Evolutionary conservation across 1,140 invertebrate genomes (phyloP).

Genomic region (Scaptomyza hsui): DNA sequence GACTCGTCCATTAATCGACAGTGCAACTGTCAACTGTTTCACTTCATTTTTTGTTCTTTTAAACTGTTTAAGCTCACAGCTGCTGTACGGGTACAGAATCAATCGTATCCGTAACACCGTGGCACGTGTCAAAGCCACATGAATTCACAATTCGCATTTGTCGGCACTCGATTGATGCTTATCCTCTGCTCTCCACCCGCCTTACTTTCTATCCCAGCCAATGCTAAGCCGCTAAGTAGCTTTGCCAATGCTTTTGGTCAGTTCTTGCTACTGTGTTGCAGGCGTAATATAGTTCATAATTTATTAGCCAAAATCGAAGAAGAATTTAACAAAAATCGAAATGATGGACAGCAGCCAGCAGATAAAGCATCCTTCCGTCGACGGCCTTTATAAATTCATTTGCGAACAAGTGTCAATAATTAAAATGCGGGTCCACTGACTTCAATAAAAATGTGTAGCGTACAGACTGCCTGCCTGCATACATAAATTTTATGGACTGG

Average conservation of each 20-base stretch:
- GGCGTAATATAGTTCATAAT: slow-evolving; percentile 56
- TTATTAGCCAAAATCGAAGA: slow-evolving; percentile 28
- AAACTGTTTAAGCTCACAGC: background rate
- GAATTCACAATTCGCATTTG: slow-evolving; percentile 74
- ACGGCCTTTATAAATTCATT: slow-evolving; percentile 35
- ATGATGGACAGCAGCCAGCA: background rate
- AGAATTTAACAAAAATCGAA: slow-evolving; percentile 14
- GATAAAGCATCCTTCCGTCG: slow-evolving; percentile 3
- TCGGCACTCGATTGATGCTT: slow-evolving; percentile 48
- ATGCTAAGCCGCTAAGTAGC: slow-evolving; percentile 65
- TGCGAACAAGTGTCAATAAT: slow-evolving; percentile 63
- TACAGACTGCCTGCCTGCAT: slow-evolving; percentile 1
- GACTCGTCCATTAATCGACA: slow-evolving; percentile 7
- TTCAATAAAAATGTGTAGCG: background rate
- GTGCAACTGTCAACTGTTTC: background rate
- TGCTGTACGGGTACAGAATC: slow-evolving; percentile 11
- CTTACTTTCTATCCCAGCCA: background rate
- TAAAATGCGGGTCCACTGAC: slow-evolving; percentile 37
- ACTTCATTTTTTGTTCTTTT: background rate
- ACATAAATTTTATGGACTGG: slow-evolving; percentile 15
- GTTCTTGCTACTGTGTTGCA: slow-evolving; percentile 8
- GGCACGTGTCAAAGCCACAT: slow-evolving; percentile 71
- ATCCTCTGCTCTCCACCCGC: background rate
- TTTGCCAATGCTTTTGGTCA: slow-evolving; percentile 29
- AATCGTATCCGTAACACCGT: slow-evolving; percentile 10